Evolutionary conservation across 2,888 invertebrate species (phyloP).

Genomic region (Lithophane semibrunnea): DNA sequence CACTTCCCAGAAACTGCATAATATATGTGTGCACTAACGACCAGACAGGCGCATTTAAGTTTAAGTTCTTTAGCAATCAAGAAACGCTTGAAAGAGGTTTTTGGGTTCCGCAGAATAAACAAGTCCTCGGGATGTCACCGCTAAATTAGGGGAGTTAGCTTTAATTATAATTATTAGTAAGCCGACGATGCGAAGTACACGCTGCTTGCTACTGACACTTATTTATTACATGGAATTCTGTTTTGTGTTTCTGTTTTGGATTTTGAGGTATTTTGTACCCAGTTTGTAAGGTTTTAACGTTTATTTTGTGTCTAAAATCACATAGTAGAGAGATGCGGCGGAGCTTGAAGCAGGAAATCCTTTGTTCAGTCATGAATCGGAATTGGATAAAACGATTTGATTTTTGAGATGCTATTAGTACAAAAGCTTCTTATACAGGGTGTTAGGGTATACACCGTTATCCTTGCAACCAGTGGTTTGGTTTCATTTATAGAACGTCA

Average conservation of each 20-base stretch:
- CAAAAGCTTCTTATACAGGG: no score
- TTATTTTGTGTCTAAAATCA: not conserved
- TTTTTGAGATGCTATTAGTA: not conserved
- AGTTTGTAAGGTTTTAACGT: not conserved
- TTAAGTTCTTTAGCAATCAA: conserved; percentile 74
- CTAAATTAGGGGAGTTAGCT: conserved; percentile 47
- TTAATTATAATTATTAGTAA: conserved; percentile 53
- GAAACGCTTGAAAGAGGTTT: conserved; percentile 67
- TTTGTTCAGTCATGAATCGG: not conserved
- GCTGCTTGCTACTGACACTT: conserved; percentile 46
- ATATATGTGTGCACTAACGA: conserved; percentile 62
- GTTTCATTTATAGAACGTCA: no score
- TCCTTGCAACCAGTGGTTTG: no score
- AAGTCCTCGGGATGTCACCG: conserved; percentile 43
- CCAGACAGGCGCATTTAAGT: conserved; percentile 69
- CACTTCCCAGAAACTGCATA: conserved; percentile 59
- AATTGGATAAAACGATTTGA: not conserved
- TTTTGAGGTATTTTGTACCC: conserved; percentile 4
- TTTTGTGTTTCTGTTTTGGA: conserved; percentile 3
- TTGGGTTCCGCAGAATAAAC: conserved; percentile 63
- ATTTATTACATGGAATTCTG: conserved; percentile 37
- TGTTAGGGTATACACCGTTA: no score
- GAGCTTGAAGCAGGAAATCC: not conserved
- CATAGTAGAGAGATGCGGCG: not conserved
- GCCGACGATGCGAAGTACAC: conserved; percentile 33